Base-by-base conservation (phyloP, 2,797 vertebrate species). In the Chiroxiphia lanceolata region DNA sequence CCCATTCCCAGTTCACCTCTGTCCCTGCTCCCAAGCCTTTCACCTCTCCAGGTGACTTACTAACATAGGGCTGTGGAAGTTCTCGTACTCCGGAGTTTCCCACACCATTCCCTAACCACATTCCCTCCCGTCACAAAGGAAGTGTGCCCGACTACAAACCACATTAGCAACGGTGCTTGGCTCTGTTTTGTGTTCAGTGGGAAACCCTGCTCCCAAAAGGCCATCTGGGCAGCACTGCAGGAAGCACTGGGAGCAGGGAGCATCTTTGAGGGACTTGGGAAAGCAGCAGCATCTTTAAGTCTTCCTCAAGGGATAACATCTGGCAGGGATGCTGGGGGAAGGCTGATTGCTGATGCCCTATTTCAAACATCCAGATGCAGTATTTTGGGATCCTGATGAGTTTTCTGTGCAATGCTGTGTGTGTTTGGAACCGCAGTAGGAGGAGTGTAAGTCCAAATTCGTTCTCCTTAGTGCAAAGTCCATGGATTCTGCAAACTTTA, bases 61-160 rank as follows among this genome's bases (percentile, higher is more conserved):
- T 45, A 80, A 23, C 90, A 78, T 8, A 86, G 36, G 82, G 93
- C 89, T 65, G 19, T 83, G 93, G 98, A 98, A 98, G 97, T 97
- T 92, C 87, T 69, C 2, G 76, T 91, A 47, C 94, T 87, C 94
- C 68, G 34, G 71, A 95, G 97, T 98, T 99, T 98, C 98, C 98
- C 98, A 98, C 98, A 98, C 98, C 94, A 34, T 85, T 50, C 65
- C 97, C 94, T 80, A 40, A 79, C 81, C 64, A 78, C 63, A 97
- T 98, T 98, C 97, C 98, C 95, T 70, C 26, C 27, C 6, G 50
- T 26, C 88, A 98, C 98, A 98, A 98, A 98, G 97, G 98, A 98
- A 98, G 98, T 98, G 98, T 99, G 98, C 98, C 98, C n/a, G 31
- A 69, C 93, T 96, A 97, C 98, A 98, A 96, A 98, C 96, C 92